Base-by-base conservation (phyloP, 2,888 invertebrate genomes). In the Chalcosyrphus nemorum region DNA sequence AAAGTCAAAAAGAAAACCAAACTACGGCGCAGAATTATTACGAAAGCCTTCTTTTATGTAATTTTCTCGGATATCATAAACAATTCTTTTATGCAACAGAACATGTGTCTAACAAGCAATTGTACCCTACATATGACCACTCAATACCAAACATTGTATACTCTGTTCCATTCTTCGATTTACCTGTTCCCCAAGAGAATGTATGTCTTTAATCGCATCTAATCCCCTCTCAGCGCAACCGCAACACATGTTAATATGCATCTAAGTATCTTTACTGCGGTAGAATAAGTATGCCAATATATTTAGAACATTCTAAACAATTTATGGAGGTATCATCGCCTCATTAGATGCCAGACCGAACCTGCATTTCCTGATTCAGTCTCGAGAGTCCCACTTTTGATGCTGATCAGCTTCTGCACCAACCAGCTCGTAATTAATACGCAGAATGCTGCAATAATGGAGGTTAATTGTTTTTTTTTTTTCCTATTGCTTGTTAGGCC, bases 301-400 rank as follows among this genome's bases (percentile, higher is more conserved):
- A 70, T 57, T 65, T 50, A 70, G 75, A 76, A 75, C 63, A 47
- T n/a, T n/a, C 17, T 21, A 13, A 63, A 63, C 56, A 80, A 74
- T 66, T 72, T 74, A 56, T 65, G 52, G 71, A 57, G 21, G 17
- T 50, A 61, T 74, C 82, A 72, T 66, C 29, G 71, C 61, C 66
- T 61, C 65, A 82, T 59, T 59, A 65, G 70, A 66, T 71, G 24
- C 35, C 27, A 24, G n/a, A 43, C 57, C 2, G 32, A 63, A 78
- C 74, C 57, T 68, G 74, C 82, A 74, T 70, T 78, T 84, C 82
- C 82, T 84, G 82, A 78, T 74, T 41, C 27, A 41, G 9, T 4
- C 4, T 17, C 61, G 45, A 41, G 81, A 27, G 68, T 56, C 72
- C 70, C 52, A 57, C 52, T 75, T 76, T 47, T 32, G 19, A 47